Conservation (phyloP, 1,140 invertebrate genomes). For the Riptortus pedestris region DNA sequence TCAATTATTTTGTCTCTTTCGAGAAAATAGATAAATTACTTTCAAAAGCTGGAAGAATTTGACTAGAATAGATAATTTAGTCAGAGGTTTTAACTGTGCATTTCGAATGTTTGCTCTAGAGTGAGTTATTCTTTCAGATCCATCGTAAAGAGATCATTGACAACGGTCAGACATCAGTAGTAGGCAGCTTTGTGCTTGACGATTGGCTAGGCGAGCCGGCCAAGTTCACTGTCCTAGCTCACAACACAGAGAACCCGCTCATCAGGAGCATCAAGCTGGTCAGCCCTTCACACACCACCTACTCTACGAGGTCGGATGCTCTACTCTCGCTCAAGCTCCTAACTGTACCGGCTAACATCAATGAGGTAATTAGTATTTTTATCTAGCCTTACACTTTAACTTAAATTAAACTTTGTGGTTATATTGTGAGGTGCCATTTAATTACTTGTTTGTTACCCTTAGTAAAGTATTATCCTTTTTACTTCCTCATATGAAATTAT, state of each 20-base stretch:
- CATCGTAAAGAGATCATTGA: slow-evolving; percentile 39
- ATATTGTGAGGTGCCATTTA: too few relatives aligned
- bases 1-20: too few relatives aligned
- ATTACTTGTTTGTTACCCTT: too few relatives aligned
- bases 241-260: slow-evolving; percentile 40
- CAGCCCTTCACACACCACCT: slow-evolving; percentile 40
- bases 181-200: slow-evolving; percentile 42
- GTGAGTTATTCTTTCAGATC: slow-evolving; percentile 34
- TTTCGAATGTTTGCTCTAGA: too few relatives aligned
- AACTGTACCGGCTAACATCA: slow-evolving; percentile 41
- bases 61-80: too few relatives aligned
- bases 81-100: too few relatives aligned
- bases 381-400: not conserved
- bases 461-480: too few relatives aligned
- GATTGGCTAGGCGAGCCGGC: slow-evolving; percentile 40
- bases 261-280: slow-evolving; percentile 39
- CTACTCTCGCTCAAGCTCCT: slow-evolving; percentile 42
- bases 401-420: too few relatives aligned
- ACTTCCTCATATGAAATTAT: too few relatives aligned
- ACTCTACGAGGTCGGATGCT: slow-evolving; percentile 37
- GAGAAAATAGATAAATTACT: too few relatives aligned
- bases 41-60: too few relatives aligned
- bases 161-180: slow-evolving; percentile 38
- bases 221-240: slow-evolving; percentile 40
- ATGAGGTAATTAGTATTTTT: slow-evolving; percentile 37